These are phyloP conservation scores for Drosophila equinoxialis DNA, from an alignment of 1,140 invertebrate species.

Conservation along the genomic window DNA sequence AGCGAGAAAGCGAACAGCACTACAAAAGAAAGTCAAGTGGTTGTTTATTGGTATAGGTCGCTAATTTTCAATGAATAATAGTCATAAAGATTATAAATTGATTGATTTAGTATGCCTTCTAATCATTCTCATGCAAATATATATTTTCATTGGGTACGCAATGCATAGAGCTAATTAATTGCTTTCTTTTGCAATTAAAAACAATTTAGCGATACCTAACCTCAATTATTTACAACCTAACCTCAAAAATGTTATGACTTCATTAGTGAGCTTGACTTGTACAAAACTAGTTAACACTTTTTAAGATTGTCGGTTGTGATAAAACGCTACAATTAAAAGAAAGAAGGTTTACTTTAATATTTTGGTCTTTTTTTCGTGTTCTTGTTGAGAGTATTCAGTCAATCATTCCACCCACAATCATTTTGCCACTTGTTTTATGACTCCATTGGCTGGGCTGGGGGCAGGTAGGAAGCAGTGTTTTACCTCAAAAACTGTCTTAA, in stretches of 20 bases:
- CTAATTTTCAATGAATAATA: not conserved
- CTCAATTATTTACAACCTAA: not conserved
- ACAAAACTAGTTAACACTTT: not conserved
- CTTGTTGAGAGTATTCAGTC: not conserved
- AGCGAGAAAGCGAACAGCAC: no score
- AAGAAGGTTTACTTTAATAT: not conserved
- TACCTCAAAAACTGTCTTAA: constrained; percentile 40
- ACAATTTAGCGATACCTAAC: no score
- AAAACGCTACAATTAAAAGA: not conserved
- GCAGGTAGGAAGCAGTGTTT: constrained; percentile 15
- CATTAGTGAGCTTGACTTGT: not conserved
- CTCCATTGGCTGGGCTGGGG: constrained; percentile 18
- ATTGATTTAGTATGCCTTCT: not conserved
- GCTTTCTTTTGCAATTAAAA: no score
- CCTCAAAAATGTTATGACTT: not conserved
- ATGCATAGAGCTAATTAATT: no score
- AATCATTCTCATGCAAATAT: not conserved
- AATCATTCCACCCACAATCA: not conserved
- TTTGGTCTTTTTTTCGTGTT: not conserved
- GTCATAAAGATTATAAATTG: not conserved
- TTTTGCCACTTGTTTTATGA: constrained; percentile 26
- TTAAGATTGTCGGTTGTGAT: not conserved
- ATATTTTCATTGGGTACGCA: no score
- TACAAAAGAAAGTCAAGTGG: constrained; percentile 33
- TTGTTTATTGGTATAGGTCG: constrained; percentile 1